A percentile compares a stretch with the other conserved stretches of the same genome.
Conservation (phyloP, 2,888 invertebrate genomes). For the Apamea sordens region DNA sequence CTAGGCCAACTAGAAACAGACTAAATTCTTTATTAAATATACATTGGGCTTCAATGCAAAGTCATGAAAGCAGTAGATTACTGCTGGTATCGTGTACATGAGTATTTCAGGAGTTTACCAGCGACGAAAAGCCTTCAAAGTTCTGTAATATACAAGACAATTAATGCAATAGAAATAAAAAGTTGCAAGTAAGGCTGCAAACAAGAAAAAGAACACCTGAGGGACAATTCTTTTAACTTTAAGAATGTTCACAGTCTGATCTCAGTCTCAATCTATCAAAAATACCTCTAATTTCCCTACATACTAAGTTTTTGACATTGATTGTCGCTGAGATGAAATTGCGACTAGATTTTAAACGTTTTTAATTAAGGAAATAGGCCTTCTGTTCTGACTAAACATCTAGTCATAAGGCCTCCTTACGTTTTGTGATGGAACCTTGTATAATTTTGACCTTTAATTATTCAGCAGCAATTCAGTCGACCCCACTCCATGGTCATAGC, state of each 20-base stretch:
- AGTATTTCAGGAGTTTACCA: not conserved
- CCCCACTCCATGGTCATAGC: conserved; percentile 52
- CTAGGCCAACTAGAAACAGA: not conserved
- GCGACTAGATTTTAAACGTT: no score
- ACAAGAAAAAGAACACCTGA: not conserved
- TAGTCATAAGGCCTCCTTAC: not conserved
- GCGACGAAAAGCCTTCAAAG: not conserved
- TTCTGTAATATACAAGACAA: not conserved
- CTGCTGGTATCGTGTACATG: not conserved
- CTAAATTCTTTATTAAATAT: not conserved
- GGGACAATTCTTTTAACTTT: no score
- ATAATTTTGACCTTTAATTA: not conserved
- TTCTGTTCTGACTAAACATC: not conserved
- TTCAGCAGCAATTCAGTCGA: not conserved
- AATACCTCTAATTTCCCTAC: no score
- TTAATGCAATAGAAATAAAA: not conserved
- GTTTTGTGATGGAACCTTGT: not conserved
- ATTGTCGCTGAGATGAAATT: no score
- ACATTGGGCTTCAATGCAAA: not conserved
- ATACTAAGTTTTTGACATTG: no score
- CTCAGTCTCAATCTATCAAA: no score
- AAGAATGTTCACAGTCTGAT: no score
- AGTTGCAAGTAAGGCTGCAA: not conserved
- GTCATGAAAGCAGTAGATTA: not conserved
- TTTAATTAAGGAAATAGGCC: not conserved